Evolutionary conservation across 2,797 vertebrate species (phyloP).

Genomic region (Gallinago solitaria): DNA sequence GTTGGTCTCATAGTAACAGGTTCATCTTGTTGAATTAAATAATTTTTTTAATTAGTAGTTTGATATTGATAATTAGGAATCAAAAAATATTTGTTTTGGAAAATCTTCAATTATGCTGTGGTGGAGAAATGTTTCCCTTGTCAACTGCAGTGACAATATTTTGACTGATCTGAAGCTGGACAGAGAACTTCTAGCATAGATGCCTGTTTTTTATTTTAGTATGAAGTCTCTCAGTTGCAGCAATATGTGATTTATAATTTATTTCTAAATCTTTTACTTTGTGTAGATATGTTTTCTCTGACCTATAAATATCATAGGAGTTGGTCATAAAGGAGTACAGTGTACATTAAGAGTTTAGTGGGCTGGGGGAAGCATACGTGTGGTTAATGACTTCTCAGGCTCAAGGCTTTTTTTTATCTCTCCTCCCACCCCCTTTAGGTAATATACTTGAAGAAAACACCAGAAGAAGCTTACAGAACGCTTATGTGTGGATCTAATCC

Average conservation of each 20-base stretch:
- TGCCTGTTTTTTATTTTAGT: neutral
- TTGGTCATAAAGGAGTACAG: neutral
- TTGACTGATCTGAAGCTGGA: neutral
- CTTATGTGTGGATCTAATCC: constrained; percentile 90
- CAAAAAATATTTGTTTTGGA: neutral
- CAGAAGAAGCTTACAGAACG: constrained; percentile 91
- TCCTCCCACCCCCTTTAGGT: constrained; percentile 75
- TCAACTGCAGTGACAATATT: neutral
- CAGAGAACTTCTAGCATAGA: neutral
- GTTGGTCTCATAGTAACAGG: neutral
- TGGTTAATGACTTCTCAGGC: neutral
- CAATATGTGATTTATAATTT: neutral
- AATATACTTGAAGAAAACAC: constrained; percentile 95
- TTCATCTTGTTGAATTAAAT: neutral
- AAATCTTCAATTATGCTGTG: neutral
- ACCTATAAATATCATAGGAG: neutral
- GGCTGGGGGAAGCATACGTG: neutral
- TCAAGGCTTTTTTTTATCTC: neutral
- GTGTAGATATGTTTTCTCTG: neutral
- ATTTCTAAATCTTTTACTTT: neutral
- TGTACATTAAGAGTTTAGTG: neutral
- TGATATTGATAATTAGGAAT: neutral
- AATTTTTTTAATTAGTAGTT: neutral
- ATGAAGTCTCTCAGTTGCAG: neutral
- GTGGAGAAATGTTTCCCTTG: neutral